Evolutionary conservation across 2,113 vertebrate genomes (phyloP), one percentile per base, ranked within the genome.

Genomic region (Acrocephalus arundinaceus): DNA sequence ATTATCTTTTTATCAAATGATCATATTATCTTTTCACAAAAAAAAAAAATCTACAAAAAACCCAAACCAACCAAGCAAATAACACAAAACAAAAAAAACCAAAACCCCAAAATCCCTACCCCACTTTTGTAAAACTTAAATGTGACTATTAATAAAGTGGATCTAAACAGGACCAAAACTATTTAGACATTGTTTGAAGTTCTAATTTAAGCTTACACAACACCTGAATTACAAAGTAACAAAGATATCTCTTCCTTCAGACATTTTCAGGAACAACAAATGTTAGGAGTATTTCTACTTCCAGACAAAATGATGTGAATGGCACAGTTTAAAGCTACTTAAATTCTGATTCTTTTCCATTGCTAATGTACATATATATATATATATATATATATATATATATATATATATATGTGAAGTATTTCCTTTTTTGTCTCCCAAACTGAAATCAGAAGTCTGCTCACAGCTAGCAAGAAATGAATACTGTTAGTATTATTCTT

Each of bases 361-460:
- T 79, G n/a, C 16, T 54, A 35, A 35, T 35, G 35, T 35, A 35
- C 35, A 35, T 35, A 35, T 35, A 35, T 90, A 31, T 2, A 1
- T 15, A 11, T 9, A 13, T 14, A 4, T 37, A 31, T 2, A 1
- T 15, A 11, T 9, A 13, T 14, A 4, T 37, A 13, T 30, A 13
- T 20, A 2, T 33, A 39, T 24, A 9, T 13, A 35, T 10, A 21
- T 71, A 12, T 23, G 19, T 28, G 58, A 61, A 55, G 5, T 35
- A 57, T 82, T 80, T 37, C 2, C 12, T 52, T 87, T 55, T 90
- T 72, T 35, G 67, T 80, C 7, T 18, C 81, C 19, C 12, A 71
- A 52, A 79, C 22, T 43, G 22, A 77, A 92, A 85, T 65, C 21
- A 68, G 19, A 15, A 77, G 4, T 59, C 22, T 70, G 20, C 19